These are phyloP conservation scores for Schizopygopsis pylzovi DNA, from an alignment of 2,797 vertebrate species.

Conservation along the genomic window DNA sequence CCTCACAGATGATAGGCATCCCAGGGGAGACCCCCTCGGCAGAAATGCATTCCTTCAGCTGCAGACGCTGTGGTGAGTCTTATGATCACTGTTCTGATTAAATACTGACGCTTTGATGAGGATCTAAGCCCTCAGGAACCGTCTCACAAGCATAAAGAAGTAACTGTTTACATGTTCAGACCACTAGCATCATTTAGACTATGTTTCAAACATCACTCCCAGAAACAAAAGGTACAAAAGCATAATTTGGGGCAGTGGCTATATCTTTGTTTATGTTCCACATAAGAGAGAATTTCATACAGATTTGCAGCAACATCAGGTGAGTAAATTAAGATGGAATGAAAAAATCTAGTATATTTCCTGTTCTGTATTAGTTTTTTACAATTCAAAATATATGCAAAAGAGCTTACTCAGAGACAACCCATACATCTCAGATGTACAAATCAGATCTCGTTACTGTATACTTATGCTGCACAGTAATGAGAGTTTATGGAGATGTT, in stretches of 20 bases:
- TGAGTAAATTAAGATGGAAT: too few species aligned
- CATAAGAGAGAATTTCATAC: too few species aligned
- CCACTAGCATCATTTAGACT: neutral
- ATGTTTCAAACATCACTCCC: neutral
- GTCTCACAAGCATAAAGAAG: conserved; percentile 7
- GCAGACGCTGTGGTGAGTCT: conserved; percentile 31
- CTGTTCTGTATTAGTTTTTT: neutral
- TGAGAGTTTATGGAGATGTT: too few species aligned
- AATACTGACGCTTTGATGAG: conserved; percentile 34
- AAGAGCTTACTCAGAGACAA: neutral
- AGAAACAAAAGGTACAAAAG: neutral
- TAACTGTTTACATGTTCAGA: neutral
- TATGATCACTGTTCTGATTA: conserved; percentile 44
- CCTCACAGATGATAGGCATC: conserved; percentile 32
- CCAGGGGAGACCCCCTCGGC: conserved; percentile 27
- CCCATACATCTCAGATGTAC: neutral
- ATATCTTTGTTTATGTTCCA: neutral
- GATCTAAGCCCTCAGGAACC: conserved; percentile 21
- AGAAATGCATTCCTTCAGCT: conserved; percentile 40
- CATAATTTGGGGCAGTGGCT: neutral
- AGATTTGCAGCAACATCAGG: too few species aligned
- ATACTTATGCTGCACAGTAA: neutral
- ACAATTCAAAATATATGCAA: neutral
- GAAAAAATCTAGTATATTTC: too few species aligned
- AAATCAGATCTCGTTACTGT: neutral